Evolutionary conservation across 92 coral and sea anemone species (phyloP), one percentile per base, ranked within the genome.

Genomic region (Virgularia gustaviana): DNA sequence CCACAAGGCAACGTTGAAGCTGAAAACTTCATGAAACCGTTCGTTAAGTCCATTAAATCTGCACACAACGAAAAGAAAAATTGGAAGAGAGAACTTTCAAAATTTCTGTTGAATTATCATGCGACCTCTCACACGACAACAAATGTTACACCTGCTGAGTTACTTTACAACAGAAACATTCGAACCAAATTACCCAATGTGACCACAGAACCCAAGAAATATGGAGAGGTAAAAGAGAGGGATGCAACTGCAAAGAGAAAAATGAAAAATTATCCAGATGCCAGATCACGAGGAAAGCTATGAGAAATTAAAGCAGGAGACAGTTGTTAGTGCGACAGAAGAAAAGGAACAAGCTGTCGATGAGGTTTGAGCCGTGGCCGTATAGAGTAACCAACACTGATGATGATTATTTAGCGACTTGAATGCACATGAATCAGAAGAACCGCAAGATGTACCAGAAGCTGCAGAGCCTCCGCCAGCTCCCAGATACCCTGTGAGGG

Each of bases 51-150:
- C 41, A 30, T 59, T 18, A 30, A 29, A 4, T 37, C 65, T 20
- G 65, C 65, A 4, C 65, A 59, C 41, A 23, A 23, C 10, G 65
- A 59, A 59, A 59, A 59, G 38, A 28, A 59, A 24, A 59, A 59
- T 32, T 33, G 41, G 65, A 59, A 59, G 23, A 30, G 33, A 32
- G 65, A 28, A 28, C 41, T 59, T 30, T 59, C 34, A n/a, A 30
- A 23, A 6, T 59, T 32, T 23, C 65, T 59, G 13, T 29, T 30
- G 13, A 59, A 59, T 42, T 59, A 59, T 25, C 65, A 42, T 59
- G 65, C 65, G 1, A 59, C 65, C 6, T 42, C 65, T 18, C 65
- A 59, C 33, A 23, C 65, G 38, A 59, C 65, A 30, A 59, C 65
- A 1, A 35, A 42, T 3, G 7, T 28, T 59, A 29, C 65, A 10